Percentiles rank a stretch among this genome's conserved stretches.
Evolutionary conservation across 1,140 invertebrate genomes (phyloP).

Genomic region (Triops longicaudatus): DNA sequence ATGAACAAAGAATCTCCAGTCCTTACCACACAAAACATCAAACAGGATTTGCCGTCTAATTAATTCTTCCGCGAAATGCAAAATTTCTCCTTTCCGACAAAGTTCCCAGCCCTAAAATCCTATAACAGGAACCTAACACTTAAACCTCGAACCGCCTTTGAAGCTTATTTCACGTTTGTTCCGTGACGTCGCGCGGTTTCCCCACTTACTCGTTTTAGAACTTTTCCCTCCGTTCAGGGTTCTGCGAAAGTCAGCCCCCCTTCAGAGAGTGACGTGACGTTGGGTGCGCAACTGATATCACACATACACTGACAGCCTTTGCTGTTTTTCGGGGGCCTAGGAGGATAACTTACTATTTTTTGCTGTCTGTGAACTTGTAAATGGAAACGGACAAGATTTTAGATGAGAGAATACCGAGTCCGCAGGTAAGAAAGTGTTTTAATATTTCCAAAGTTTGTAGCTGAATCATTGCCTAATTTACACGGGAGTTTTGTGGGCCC

Average conservation of each 20-base stretch:
- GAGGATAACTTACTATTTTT: not conserved
- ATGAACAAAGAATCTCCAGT: too few relatives aligned
- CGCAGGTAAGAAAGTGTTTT: conserved; percentile 43
- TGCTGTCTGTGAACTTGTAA: not conserved
- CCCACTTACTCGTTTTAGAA: not conserved
- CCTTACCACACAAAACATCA: too few relatives aligned
- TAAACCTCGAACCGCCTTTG: too few relatives aligned
- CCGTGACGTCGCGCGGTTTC: not conserved
- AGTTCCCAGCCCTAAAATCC: too few relatives aligned
- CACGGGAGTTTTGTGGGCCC: conserved; percentile 19
- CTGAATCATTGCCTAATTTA: not conserved
- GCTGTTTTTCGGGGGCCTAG: not conserved
- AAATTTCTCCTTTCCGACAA: too few relatives aligned
- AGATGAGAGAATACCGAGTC: conserved; percentile 50
- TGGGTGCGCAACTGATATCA: conserved; percentile 1
- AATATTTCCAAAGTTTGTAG: not conserved
- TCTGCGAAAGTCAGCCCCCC: not conserved
- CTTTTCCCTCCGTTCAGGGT: not conserved
- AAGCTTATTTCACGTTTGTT: too few relatives aligned
- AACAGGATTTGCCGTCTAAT: too few relatives aligned
- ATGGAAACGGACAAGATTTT: conserved; percentile 58
- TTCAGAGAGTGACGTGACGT: not conserved
- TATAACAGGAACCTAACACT: too few relatives aligned
- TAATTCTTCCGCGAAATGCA: too few relatives aligned
- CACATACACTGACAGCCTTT: not conserved